These are phyloP conservation scores for Lagopus muta DNA, from an alignment of 2,113 vertebrate genomes.

Conservation along the genomic window DNA sequence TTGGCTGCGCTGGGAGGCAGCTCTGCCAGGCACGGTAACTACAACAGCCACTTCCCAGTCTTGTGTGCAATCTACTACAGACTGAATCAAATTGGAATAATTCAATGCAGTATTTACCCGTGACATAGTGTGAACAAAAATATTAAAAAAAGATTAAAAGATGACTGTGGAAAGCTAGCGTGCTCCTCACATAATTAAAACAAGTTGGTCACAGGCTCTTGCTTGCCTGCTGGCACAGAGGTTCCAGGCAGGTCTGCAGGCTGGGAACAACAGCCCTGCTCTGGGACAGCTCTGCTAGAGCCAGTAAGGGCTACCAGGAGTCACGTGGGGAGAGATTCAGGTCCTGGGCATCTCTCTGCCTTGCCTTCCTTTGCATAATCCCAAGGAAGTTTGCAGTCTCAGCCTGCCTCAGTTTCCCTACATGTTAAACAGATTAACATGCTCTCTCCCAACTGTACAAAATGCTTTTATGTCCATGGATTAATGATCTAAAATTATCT, in stretches of 20 bases:
- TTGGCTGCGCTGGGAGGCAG: background rate
- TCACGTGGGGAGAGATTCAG: accelerated
- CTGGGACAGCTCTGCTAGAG: background rate
- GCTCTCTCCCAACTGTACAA: background rate
- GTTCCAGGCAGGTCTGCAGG: background rate
- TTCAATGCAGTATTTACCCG: conserved; percentile 4
- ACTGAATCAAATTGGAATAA: background rate
- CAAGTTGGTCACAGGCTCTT: conserved; percentile 50
- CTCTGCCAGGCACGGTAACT: background rate
- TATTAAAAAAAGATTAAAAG: conserved; percentile 40
- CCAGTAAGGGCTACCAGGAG: background rate
- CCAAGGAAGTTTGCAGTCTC: background rate
- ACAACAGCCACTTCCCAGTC: background rate
- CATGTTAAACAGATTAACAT: accelerated
- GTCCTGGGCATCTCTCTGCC: background rate
- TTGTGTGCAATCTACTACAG: background rate
- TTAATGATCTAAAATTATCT: conserved; percentile 15
- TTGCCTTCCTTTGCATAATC: background rate
- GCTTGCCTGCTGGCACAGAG: background rate
- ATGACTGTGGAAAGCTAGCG: conserved; percentile 52
- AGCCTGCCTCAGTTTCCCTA: background rate
- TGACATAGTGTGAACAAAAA: conserved; percentile 59
- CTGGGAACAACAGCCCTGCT: background rate
- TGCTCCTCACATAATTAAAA: conserved; percentile 60
- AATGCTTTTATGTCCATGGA: background rate